Conservation (phyloP, 2,113 vertebrate species). For the Machaerirhynchus nigripectus region DNA sequence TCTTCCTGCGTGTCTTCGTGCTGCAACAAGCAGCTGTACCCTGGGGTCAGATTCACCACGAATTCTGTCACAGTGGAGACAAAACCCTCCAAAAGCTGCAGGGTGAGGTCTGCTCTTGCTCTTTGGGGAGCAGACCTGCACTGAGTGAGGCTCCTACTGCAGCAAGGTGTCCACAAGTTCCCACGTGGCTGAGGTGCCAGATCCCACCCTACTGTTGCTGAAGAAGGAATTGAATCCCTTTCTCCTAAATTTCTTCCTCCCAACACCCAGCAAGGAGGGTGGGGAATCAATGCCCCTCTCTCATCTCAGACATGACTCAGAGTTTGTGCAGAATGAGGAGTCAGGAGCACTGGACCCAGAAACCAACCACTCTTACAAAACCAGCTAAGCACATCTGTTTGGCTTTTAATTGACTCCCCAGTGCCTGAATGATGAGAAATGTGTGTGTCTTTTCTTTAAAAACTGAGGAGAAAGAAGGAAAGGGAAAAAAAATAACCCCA, state of each 20-base stretch:
- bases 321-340: neutral
- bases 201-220: neutral
- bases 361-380: neutral
- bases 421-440: neutral
- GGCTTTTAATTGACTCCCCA: neutral
- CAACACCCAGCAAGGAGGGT: rapidly evolving
- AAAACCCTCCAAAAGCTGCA: neutral
- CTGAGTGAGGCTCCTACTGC: neutral
- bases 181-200: neutral
- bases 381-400: neutral
- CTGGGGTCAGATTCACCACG: neutral
- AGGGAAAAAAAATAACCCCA: neutral
- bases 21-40: neutral
- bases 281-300: neutral
- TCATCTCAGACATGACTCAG: neutral
- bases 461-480: neutral
- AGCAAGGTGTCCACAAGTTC: neutral
- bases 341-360: neutral
- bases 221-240: neutral
- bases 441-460: neutral
- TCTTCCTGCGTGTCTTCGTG: neutral
- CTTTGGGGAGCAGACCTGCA: neutral
- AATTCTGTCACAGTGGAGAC: neutral
- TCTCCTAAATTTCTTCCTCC: neutral
- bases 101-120: neutral